Conservation (phyloP, 2,113 vertebrate genomes). For the Urocitellus parryii region DNA sequence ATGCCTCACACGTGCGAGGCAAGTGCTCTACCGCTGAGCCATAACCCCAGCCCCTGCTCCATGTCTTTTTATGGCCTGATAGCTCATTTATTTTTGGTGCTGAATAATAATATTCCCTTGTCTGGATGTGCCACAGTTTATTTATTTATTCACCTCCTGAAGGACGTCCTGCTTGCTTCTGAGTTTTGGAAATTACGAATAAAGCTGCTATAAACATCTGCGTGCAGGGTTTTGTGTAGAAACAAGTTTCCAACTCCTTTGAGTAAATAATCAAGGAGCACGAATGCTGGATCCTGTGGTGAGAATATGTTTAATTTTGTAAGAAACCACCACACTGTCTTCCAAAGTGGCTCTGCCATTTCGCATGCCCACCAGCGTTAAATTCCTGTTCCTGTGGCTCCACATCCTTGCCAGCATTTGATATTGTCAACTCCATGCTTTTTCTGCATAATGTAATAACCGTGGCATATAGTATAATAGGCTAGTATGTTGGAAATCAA, state of each 20-base stretch:
- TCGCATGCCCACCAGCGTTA: not conserved
- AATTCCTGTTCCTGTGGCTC: not conserved
- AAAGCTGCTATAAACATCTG: constrained; percentile 17
- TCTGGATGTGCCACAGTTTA: not conserved
- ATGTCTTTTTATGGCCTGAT: not conserved
- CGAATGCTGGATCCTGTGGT: not conserved
- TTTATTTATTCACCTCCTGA: not conserved
- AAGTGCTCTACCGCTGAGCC: not conserved
- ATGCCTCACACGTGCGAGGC: no score
- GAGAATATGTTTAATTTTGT: constrained; percentile 30
- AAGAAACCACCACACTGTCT: constrained; percentile 12
- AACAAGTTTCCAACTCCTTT: not conserved
- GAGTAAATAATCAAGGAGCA: not conserved
- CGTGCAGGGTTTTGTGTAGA: not conserved
- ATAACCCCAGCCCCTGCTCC: not conserved
- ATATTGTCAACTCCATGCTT: not conserved
- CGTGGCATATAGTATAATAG: not conserved
- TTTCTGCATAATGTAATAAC: not conserved
- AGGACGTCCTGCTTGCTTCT: not conserved
- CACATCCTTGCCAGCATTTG: not conserved
- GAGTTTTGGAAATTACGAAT: not conserved
- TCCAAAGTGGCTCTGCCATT: not conserved
- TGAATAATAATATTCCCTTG: not conserved
- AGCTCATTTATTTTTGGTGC: not conserved
- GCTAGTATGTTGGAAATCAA: not conserved